Evolutionary conservation across 2,797 vertebrate genomes (phyloP), one percentile per base, ranked within the genome.

Genomic region (Sarcophilus harrisii): DNA sequence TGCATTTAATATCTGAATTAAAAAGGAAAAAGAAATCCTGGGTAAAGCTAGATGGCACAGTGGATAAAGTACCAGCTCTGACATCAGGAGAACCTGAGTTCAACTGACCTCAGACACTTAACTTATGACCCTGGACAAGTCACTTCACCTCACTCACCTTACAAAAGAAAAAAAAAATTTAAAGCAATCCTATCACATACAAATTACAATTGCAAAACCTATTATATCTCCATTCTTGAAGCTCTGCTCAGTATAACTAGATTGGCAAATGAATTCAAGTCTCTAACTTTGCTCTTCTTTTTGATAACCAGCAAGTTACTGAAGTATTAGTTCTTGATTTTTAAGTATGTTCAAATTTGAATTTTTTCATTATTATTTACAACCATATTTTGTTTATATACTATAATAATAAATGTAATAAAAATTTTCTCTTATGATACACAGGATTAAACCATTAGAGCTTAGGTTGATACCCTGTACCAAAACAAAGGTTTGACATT

Each of bases 391-490:
- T 73, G 16, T 73, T 94, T 92, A 81, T 27, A 57, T 6, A 73
- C 1, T 29, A 90, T 91, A 91, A 90, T 92, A 95, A 93, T 90
- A 96, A 95, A 87, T 13, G 14, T 81, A 14, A 57, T 90, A 91
- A n/a, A 55, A n/a, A 55, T 91, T 38, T 66, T n/a, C n/a, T 38
- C n/a, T 38, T 2, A 38, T 73, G 66, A 73, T 38, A 38, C 10
- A 81, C 21, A 27, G 14, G 32, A 32, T 38, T 18, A 38, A 73
- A 32, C 30, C 60, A 66, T 13, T 66, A 66, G 66, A 73, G 18
- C 8, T 81, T 27, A 45, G 8, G 38, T 10, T 81, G 73, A 81
- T 4, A 45, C 38, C 5, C 21, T 27, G 38, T 81, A 18, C 9
- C 21, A 81, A 4, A 9, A 45, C 38, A 81, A 81, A 81, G 9